Evolutionary conservation across 1,140 invertebrate genomes (phyloP).

Genomic region (Calliphora vicina): DNA sequence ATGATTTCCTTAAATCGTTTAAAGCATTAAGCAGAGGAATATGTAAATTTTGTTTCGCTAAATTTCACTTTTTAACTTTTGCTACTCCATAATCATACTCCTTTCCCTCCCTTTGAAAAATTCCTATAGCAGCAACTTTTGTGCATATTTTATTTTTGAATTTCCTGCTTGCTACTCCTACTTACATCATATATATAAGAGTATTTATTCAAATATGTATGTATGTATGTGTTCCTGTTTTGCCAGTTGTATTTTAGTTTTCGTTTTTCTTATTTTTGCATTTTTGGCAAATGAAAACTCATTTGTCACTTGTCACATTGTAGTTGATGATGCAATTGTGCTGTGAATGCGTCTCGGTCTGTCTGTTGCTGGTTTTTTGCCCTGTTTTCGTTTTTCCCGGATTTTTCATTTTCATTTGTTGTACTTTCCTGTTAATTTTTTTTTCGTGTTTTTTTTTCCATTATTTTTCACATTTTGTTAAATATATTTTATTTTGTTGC

Average conservation of each 20-base stretch:
- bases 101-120: neutral
- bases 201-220: neutral
- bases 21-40: neutral
- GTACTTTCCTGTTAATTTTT: constrained; percentile 16
- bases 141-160: neutral
- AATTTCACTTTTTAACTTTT: constrained; percentile 12
- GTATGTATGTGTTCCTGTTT: neutral
- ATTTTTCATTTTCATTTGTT: neutral
- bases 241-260: neutral
- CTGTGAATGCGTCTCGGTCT: neutral
- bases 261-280: neutral
- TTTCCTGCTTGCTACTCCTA: neutral
- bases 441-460: neutral
- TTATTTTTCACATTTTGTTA: neutral
- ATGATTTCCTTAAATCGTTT: too few relatives aligned
- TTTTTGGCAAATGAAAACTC: constrained; percentile 33
- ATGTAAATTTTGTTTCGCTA: neutral
- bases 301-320: constrained; percentile 34
- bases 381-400: neutral
- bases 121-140: neutral
- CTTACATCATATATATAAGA: neutral
- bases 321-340: constrained; percentile 31
- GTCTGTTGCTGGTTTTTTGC: neutral
- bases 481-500: neutral
- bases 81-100: neutral